phyloP scores from a whole-genome alignment of 2,888 invertebrate species.

The Osedax frankpressi region DNA sequence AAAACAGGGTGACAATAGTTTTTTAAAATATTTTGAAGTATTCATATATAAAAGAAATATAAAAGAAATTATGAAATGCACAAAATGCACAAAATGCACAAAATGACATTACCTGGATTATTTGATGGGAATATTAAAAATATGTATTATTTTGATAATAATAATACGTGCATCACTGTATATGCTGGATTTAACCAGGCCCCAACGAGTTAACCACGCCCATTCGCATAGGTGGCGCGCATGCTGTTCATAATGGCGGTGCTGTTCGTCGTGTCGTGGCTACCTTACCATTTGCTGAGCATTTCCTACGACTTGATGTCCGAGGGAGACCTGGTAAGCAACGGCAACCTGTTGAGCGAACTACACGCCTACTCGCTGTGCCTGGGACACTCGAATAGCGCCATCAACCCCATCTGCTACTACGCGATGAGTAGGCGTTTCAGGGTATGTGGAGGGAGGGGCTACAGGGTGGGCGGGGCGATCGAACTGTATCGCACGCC shows the following conservation, averaged over 20 bases:
- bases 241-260: constrained; percentile 27
- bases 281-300: constrained; percentile 23
- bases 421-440: constrained; percentile 36
- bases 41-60: too few relatives aligned
- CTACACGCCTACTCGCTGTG: constrained; percentile 21
- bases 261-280: constrained; percentile 26
- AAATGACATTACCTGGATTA: too few relatives aligned
- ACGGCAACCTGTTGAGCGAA: constrained; percentile 17
- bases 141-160: too few relatives aligned
- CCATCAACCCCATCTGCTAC: constrained; percentile 37
- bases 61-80: too few relatives aligned
- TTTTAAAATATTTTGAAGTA: too few relatives aligned
- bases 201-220: constrained; percentile 14
- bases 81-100: too few relatives aligned
- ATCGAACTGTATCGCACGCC: too few relatives aligned
- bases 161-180: too few relatives aligned
- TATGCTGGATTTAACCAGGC: too few relatives aligned
- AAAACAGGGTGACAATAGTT: too few relatives aligned
- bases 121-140: too few relatives aligned
- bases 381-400: constrained; percentile 35
- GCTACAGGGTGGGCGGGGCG: background rate
- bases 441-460: constrained; percentile 19
- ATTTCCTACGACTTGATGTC: constrained; percentile 20
- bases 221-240: constrained; percentile 20
- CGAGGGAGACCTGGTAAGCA: constrained; percentile 1